Conservation (phyloP, 2,113 vertebrate species). For the Phylloscopus trochiloides region DNA sequence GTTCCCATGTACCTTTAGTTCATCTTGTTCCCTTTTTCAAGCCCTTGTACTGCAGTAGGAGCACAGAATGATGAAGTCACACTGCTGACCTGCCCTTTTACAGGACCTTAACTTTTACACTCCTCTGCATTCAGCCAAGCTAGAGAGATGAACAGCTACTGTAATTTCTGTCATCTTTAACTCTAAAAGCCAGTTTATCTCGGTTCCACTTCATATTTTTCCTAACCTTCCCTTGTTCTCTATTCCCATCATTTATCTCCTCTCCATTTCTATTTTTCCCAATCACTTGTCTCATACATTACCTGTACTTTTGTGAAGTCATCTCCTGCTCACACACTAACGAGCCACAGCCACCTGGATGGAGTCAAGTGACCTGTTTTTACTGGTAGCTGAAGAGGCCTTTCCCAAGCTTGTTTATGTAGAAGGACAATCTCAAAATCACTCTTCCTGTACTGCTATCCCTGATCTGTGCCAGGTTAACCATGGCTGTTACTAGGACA, state of each 20-base stretch:
- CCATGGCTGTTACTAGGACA: not conserved
- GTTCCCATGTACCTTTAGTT: not conserved
- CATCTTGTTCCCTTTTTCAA: conserved; percentile 17
- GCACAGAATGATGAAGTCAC: conserved; percentile 19
- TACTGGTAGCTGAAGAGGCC: not conserved
- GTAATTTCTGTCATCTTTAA: conserved; percentile 27
- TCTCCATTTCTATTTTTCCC: not conserved
- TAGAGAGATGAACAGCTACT: conserved; percentile 8
- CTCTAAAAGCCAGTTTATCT: conserved; percentile 42
- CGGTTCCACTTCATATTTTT: conserved; percentile 6
- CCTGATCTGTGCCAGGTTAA: not conserved
- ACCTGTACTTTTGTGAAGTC: not conserved
- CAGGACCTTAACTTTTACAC: conserved; percentile 19
- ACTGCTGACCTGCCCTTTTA: conserved; percentile 54
- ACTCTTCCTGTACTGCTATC: not conserved
- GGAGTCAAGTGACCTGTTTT: not conserved
- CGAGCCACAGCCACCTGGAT: not conserved
- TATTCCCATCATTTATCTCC: not conserved
- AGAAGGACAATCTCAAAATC: not conserved
- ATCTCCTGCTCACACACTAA: not conserved
- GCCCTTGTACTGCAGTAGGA: not conserved
- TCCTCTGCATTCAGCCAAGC: conserved; percentile 26
- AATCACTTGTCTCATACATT: not conserved
- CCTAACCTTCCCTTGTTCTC: not conserved
- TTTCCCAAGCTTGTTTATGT: not conserved